phyloP scores from a whole-genome alignment of 2,113 vertebrate species.

The Chitala chitala region DNA sequence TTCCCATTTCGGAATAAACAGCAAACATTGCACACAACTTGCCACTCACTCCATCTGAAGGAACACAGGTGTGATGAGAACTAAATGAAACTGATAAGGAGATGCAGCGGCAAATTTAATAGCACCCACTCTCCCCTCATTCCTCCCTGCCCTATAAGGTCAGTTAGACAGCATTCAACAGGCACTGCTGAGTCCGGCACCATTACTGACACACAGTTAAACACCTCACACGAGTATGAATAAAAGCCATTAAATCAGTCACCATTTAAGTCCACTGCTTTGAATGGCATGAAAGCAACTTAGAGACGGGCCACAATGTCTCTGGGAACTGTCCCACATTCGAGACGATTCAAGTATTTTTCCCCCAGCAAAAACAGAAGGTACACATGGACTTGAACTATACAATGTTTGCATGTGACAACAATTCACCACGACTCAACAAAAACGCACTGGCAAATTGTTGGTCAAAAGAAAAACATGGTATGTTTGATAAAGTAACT shows the following conservation, averaged over 20 bases:
- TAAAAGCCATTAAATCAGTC: background rate
- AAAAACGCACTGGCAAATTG: background rate
- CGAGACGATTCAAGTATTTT: background rate
- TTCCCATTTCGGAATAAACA: too few relatives aligned
- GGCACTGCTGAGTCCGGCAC: background rate
- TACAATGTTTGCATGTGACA: background rate
- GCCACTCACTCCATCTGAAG: background rate
- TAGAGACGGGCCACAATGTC: background rate
- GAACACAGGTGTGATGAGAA: background rate
- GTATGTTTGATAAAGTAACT: slow-evolving; percentile 26
- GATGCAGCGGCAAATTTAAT: background rate
- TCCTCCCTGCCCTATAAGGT: background rate
- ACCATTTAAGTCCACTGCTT: background rate
- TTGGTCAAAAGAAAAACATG: background rate
- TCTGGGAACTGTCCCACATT: background rate
- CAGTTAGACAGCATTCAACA: background rate
- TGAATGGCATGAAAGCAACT: background rate
- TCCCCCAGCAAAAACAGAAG: background rate
- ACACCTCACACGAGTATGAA: background rate
- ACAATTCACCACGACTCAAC: background rate
- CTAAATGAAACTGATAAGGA: background rate
- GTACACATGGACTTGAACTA: background rate
- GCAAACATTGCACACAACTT: background rate
- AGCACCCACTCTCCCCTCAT: background rate
- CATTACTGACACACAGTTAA: background rate